These are phyloP conservation scores for Drosophila yakuba DNA, from an alignment of 1,140 invertebrate species.

Conservation along the genomic window DNA sequence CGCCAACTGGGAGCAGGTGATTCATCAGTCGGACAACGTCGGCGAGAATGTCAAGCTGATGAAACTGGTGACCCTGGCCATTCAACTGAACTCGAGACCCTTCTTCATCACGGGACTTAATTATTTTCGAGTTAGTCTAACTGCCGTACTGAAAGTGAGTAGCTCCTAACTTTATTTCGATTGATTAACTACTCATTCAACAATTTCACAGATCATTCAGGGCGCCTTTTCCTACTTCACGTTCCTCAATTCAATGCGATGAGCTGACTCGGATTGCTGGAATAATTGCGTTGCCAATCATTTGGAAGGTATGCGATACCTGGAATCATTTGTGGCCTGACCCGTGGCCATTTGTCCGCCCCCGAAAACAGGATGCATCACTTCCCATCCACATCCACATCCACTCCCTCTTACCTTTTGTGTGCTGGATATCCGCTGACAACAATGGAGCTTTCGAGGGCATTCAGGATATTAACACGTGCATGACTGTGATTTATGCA, in stretches of 20 bases:
- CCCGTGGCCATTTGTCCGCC: slow-evolving; percentile 33
- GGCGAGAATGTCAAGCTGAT: slow-evolving; percentile 63
- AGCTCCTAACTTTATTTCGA: not conserved
- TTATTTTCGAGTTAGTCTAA: slow-evolving; percentile 66
- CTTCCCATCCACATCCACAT: not conserved
- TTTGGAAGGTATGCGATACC: slow-evolving; percentile 28
- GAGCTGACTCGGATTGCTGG: not conserved
- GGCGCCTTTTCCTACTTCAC: slow-evolving; percentile 73
- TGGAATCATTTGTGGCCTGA: slow-evolving; percentile 43
- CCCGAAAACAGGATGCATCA: slow-evolving; percentile 3
- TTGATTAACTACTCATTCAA: not conserved
- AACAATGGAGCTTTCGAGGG: slow-evolving; percentile 29
- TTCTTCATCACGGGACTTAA: slow-evolving; percentile 65
- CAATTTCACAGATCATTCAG: slow-evolving; percentile 58
- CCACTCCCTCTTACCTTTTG: slow-evolving; percentile 12
- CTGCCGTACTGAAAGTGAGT: slow-evolving; percentile 60
- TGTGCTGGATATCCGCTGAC: slow-evolving; percentile 34
- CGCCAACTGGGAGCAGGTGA: slow-evolving; percentile 62
- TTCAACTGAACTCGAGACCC: slow-evolving; percentile 65
- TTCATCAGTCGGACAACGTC: slow-evolving; percentile 48
- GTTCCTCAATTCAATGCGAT: slow-evolving; percentile 66
- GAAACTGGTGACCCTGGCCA: slow-evolving; percentile 61
- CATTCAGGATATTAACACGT: slow-evolving; percentile 52
- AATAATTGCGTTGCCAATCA: slow-evolving; percentile 39
- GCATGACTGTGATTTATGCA: slow-evolving; percentile 66